A percentile compares a stretch with the other conserved stretches of the same genome.
phyloP scores from a whole-genome alignment of 1,140 invertebrate genomes.

The Ridgeia piscesae region DNA sequence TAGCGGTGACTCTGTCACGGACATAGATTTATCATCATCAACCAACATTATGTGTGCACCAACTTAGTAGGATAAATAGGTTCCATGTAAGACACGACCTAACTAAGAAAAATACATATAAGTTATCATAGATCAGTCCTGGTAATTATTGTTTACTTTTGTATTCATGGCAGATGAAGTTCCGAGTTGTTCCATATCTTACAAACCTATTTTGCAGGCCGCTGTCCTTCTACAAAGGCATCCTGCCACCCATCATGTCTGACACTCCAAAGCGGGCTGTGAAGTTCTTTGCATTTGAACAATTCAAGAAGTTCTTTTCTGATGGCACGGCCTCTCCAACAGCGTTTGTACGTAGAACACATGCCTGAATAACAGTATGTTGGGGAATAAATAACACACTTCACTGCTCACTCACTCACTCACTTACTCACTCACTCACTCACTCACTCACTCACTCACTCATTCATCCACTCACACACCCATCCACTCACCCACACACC shows the following conservation, averaged over 20 bases:
- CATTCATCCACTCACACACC: constrained; percentile 12
- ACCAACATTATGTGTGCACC: too few species aligned
- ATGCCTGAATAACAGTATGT: not conserved
- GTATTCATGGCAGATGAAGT: not conserved
- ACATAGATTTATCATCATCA: too few species aligned
- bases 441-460: not conserved
- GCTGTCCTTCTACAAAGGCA: constrained; percentile 81
- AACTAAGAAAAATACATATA: too few species aligned
- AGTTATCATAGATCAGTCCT: too few species aligned
- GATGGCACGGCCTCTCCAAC: constrained; percentile 64
- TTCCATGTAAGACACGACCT: too few species aligned
- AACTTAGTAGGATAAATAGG: too few species aligned
- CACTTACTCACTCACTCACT: not conserved
- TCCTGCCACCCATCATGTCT: constrained; percentile 86
- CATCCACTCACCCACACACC: not conserved
- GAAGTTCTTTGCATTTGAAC: constrained; percentile 92
- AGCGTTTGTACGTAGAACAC: not conserved
- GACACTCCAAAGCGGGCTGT: constrained; percentile 92
- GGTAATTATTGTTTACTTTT: too few species aligned
- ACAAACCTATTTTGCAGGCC: constrained; percentile 57
- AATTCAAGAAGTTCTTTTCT: constrained; percentile 83
- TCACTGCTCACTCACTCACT: not conserved
- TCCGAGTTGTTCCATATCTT: not conserved
- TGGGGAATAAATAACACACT: not conserved
- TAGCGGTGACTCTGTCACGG: too few species aligned